These are phyloP conservation scores for Bugula neritina DNA, from an alignment of 2,888 invertebrate genomes.

Conservation along the genomic window DNA sequence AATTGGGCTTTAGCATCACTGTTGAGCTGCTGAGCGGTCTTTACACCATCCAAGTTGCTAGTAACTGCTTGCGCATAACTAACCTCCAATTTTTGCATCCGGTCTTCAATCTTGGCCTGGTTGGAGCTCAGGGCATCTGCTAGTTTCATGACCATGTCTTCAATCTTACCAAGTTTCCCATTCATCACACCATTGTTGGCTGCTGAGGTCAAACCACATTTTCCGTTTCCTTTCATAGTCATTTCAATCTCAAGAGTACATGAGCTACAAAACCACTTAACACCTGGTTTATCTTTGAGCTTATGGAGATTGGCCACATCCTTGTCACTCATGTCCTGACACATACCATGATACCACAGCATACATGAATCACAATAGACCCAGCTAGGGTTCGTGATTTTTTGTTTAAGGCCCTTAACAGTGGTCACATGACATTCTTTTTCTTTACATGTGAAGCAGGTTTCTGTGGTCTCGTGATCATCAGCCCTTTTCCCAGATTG, in stretches of 20 bases:
- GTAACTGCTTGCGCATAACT: background rate
- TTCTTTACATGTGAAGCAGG: background rate
- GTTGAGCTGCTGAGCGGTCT: background rate
- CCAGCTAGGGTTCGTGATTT: background rate
- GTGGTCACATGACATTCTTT: background rate
- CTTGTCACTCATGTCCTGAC: background rate
- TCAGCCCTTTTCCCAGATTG: too few species aligned
- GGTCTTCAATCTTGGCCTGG: background rate
- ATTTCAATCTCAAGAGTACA: background rate
- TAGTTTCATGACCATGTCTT: background rate
- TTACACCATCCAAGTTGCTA: background rate
- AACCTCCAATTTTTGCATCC: background rate
- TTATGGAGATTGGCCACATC: background rate
- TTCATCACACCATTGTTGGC: too few species aligned
- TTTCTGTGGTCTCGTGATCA: background rate
- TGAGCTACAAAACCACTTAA: background rate
- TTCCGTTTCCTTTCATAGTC: background rate
- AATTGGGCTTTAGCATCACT: slow-evolving; percentile 2
- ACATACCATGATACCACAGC: background rate
- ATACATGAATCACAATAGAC: background rate
- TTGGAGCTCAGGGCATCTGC: background rate
- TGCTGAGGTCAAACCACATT: too few species aligned
- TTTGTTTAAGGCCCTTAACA: background rate
- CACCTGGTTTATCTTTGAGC: background rate
- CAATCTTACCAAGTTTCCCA: background rate